These are phyloP conservation scores for Physocephala rufipes DNA, from an alignment of 2,888 invertebrate genomes.

Conservation along the genomic window DNA sequence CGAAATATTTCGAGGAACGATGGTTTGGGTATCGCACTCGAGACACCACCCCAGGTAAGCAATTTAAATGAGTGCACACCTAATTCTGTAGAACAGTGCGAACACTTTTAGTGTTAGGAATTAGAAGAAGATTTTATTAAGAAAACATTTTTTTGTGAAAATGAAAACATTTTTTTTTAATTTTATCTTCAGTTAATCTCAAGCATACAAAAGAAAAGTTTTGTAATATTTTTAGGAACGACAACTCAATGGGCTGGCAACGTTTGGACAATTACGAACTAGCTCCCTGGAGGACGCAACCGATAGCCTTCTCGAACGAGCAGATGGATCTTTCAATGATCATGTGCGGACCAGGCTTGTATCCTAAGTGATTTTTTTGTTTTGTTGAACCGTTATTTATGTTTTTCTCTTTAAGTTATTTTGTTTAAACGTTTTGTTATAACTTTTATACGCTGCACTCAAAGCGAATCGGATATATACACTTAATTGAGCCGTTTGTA, in stretches of 20 bases:
- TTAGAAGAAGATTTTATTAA: too few species aligned
- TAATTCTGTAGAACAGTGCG: background rate
- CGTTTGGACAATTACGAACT: slow-evolving; percentile 38
- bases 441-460: background rate
- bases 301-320: slow-evolving; percentile 50
- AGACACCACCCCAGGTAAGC: slow-evolving; percentile 53
- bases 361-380: slow-evolving; percentile 49
- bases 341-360: slow-evolving; percentile 59
- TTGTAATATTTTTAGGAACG: slow-evolving; percentile 44
- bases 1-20: slow-evolving; percentile 52
- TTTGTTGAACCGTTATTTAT: slow-evolving; percentile 20
- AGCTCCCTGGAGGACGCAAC: slow-evolving; percentile 51
- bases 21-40: slow-evolving; percentile 53
- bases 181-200: background rate
- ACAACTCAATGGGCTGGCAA: slow-evolving; percentile 49
- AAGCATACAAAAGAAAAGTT: too few species aligned
- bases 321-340: slow-evolving; percentile 54
- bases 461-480: background rate
- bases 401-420: slow-evolving; percentile 14
- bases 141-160: background rate
- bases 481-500: too few species aligned
- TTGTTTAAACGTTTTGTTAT: background rate
- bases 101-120: too few species aligned
- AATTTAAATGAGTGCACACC: background rate
- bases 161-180: background rate